phyloP scores from a whole-genome alignment of 2,888 invertebrate genomes.

The Ctena decussata region DNA sequence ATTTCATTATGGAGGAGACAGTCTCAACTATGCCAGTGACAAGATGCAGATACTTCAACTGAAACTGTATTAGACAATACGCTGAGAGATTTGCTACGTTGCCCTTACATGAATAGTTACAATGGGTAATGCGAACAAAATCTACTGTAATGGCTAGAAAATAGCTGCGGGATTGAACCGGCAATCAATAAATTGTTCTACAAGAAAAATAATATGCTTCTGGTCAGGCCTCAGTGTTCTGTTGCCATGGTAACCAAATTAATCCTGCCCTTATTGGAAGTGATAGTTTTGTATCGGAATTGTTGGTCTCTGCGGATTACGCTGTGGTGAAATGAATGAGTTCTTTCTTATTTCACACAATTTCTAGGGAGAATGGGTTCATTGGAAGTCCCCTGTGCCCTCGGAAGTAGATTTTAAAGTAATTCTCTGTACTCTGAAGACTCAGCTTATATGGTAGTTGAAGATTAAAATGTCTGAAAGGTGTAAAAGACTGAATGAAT shows the following conservation, averaged over 20 bases:
- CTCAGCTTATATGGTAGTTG: background rate
- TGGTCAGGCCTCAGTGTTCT: conserved; percentile 43
- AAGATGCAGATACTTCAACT: no score
- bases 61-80: background rate
- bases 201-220: conserved; percentile 3
- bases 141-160: background rate
- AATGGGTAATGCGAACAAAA: conserved; percentile 1
- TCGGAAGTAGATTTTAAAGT: conserved; percentile 5
- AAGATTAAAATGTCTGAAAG: background rate
- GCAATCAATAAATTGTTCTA: conserved; percentile 12
- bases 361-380: background rate
- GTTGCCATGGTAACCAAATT: conserved; percentile 58
- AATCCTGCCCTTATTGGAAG: conserved; percentile 27
- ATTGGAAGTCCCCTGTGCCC: background rate
- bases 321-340: conserved; percentile 3
- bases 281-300: conserved; percentile 8
- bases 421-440: background rate
- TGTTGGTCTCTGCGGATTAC: background rate
- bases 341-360: background rate
- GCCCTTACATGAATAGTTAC: background rate
- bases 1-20: no score
- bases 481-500: background rate
- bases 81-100: background rate
- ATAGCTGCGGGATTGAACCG: conserved; percentile 3
- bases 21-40: no score